phyloP scores from a whole-genome alignment of 2,888 invertebrate genomes.

The Drosophila villosipedis region DNA sequence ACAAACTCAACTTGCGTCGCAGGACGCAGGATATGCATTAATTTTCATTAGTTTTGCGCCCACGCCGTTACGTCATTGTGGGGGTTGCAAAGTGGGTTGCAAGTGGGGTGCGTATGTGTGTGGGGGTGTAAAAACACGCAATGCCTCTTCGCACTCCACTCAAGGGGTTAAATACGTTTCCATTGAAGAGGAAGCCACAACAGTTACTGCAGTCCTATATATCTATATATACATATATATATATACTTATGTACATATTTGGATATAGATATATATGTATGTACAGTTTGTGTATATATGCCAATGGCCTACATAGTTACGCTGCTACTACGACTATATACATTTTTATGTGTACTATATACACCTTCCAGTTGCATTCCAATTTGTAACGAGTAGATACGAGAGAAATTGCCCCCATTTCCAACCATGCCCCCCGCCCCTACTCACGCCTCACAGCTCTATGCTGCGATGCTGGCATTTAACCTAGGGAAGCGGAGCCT shows the following conservation, averaged over 20 bases:
- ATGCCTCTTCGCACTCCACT: slow-evolving; percentile 22
- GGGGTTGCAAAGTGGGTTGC: background rate
- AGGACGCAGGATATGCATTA: slow-evolving; percentile 45
- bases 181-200: slow-evolving; percentile 49
- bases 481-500: slow-evolving; percentile 39
- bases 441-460: background rate
- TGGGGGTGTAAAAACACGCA: slow-evolving; percentile 10
- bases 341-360: slow-evolving; percentile 6
- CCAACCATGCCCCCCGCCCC: background rate
- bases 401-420: slow-evolving; percentile 27
- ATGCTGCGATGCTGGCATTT: slow-evolving; percentile 17
- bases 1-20: background rate
- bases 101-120: background rate
- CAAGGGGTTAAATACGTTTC: slow-evolving; percentile 41
- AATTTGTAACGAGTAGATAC: slow-evolving; percentile 48
- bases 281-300: slow-evolving; percentile 49
- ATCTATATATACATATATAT: background rate
- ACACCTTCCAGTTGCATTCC: slow-evolving; percentile 69
- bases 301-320: slow-evolving; percentile 67
- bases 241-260: slow-evolving; percentile 6
- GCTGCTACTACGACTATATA: slow-evolving; percentile 16
- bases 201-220: slow-evolving; percentile 25
- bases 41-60: slow-evolving; percentile 57
- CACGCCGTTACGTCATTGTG: slow-evolving; percentile 31
- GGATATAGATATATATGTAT: background rate